Conservation (phyloP, 1,140 invertebrate species). For the Aporrectodea caliginosa region DNA sequence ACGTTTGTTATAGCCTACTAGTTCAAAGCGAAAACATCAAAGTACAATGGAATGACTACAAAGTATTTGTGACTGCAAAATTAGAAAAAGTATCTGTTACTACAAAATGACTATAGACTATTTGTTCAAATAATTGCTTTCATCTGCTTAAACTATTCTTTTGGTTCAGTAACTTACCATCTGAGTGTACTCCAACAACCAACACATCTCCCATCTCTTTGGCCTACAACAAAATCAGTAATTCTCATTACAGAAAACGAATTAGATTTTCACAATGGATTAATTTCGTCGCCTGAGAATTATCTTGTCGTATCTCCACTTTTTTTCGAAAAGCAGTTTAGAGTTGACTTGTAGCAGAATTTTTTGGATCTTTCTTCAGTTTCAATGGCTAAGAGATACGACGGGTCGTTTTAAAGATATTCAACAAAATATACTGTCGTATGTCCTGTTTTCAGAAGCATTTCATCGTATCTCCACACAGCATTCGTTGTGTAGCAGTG, state of each 20-base stretch:
- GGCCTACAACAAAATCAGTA: slow-evolving; percentile 56
- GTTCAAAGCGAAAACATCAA: too few species aligned
- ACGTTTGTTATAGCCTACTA: too few species aligned
- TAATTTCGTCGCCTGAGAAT: not conserved
- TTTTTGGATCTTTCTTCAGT: not conserved
- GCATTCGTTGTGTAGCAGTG: too few species aligned
- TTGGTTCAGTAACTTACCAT: slow-evolving; percentile 61
- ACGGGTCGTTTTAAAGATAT: too few species aligned
- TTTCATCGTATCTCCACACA: too few species aligned
- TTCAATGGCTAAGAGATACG: not conserved
- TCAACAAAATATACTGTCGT: too few species aligned
- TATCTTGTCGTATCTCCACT: not conserved
- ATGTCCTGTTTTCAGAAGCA: too few species aligned
- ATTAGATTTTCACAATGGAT: not conserved
- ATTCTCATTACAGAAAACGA: not conserved
- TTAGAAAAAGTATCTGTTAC: not conserved
- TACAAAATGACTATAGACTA: not conserved
- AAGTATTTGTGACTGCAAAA: not conserved
- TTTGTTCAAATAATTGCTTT: too few species aligned
- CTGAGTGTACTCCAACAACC: slow-evolving; percentile 92
- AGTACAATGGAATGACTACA: too few species aligned
- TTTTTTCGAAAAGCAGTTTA: not conserved
- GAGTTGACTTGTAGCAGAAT: not conserved
- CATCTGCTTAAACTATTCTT: too few species aligned
- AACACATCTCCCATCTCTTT: slow-evolving; percentile 90